Base-by-base conservation (phyloP, 2,888 invertebrate species). In the Cheilosia vulpina region DNA sequence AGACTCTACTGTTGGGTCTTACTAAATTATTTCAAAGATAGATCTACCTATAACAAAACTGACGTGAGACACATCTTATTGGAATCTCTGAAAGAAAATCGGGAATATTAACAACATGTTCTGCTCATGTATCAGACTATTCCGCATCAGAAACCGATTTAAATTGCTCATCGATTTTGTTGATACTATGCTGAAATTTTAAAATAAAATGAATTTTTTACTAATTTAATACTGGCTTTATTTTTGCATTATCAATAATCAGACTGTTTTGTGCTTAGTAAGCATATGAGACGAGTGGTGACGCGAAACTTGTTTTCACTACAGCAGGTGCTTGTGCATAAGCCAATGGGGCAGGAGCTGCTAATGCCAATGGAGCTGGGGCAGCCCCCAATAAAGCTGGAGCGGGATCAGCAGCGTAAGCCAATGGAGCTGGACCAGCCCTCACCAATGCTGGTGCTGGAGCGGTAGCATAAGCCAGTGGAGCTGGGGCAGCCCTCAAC, bases 201-300 rank as follows among this genome's bases (percentile, higher is more conserved):
- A 1, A 5, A 17, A 50, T 4, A 13, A 50, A 50, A 11, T 1
- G 1, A 21, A 21, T 2, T 9, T 4, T 2, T 45, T 45, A 9
- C 45, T 17, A 11, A 21, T 21, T 50, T 2, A 50, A 21, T 19
- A 3, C 21, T 50, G 2, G 11, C 9, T 50, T 50, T 50, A 50
- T 50, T 63, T 5, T 34, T 34, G 15, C 50, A 3, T 19, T 50
- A 50, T 50, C 50, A 21, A 21, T 17, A 47, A 50, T 50, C 50
- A 50, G 50, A 21, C 21, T 50, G 11, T 21, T 47, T 9, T 13
- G 11, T 27, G 31, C n/a, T 87, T 89, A 91, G 87, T 90, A 91
- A 79, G 90, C 91, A 80, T 92, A 92, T 66, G 90, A 90, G 88
- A 91, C 90, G 80, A 90, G 89, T 50, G 91, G 92, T 47, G 91